phyloP scores from a whole-genome alignment of 2,888 invertebrate genomes.

The Meteorus colon region DNA sequence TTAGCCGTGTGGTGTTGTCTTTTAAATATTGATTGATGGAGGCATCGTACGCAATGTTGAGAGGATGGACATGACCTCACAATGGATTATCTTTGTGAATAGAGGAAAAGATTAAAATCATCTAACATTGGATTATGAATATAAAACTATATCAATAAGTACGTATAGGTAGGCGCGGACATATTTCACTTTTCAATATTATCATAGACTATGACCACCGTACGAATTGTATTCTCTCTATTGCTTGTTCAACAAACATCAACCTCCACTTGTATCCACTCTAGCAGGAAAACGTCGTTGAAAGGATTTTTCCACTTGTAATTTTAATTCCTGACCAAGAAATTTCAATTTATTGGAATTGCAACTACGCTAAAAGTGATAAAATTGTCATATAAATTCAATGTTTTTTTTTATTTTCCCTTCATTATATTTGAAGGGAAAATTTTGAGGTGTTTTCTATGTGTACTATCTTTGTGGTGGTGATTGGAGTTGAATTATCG shows the following conservation, averaged over 20 bases:
- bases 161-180: conserved; percentile 51
- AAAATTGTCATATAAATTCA: no score
- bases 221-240: conserved; percentile 40
- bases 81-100: conserved; percentile 47
- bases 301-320: conserved; percentile 22
- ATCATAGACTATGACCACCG: conserved; percentile 40
- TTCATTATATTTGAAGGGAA: background rate
- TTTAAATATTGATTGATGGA: conserved; percentile 65
- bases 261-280: conserved; percentile 17
- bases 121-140: conserved; percentile 59
- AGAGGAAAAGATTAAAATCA: conserved; percentile 47
- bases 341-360: conserved; percentile 7
- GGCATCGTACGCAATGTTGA: conserved; percentile 50
- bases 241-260: conserved; percentile 51
- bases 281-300: conserved; percentile 35
- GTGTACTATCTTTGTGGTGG: background rate
- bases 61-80: conserved; percentile 50
- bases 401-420: no score
- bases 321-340: conserved; percentile 18
- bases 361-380: no score
- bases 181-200: conserved; percentile 42
- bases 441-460: background rate
- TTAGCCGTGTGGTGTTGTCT: conserved; percentile 63
- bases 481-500: conserved; percentile 35
- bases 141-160: conserved; percentile 44